A percentile compares a stretch with the other conserved stretches of the same genome.
Evolutionary conservation across 2,888 invertebrate species (phyloP).

Genomic region (Coenonympha glycerion): DNA sequence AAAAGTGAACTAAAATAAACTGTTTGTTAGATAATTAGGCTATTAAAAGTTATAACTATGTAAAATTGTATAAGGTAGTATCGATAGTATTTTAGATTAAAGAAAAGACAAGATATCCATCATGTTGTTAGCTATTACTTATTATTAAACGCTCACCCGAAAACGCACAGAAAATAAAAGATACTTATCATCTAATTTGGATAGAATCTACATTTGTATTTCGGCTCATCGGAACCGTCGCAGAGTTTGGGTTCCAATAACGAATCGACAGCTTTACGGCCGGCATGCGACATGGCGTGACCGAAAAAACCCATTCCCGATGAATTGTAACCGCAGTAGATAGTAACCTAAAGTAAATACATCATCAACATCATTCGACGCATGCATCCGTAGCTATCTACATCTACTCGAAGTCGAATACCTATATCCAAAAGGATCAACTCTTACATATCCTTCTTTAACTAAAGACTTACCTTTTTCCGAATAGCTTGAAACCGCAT

Average conservation of each 20-base stretch:
- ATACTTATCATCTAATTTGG: constrained; percentile 49
- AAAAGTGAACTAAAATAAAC: no score
- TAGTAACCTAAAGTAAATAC: constrained; percentile 59
- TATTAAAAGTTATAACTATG: no score
- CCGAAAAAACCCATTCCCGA: constrained; percentile 68
- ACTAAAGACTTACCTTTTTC: no score
- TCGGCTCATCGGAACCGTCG: constrained; percentile 48
- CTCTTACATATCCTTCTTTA: no score
- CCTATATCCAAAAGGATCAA: no score
- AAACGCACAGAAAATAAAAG: constrained; percentile 35
- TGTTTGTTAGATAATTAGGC: no score
- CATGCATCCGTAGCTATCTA: constrained; percentile 42
- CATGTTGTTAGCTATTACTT: no score
- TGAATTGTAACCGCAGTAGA: constrained; percentile 61
- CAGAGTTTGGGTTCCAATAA: constrained; percentile 51
- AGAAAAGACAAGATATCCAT: no score
- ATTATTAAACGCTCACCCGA: background rate
- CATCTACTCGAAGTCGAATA: no score
- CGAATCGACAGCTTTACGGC: constrained; percentile 60
- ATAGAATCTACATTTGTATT: constrained; percentile 43
- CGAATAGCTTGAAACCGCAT: no score
- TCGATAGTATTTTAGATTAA: no score
- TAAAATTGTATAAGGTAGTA: no score
- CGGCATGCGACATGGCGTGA: constrained; percentile 74
- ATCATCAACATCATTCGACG: constrained; percentile 62